Evolutionary conservation across 2,113 vertebrate genomes (phyloP), one percentile per base, ranked within the genome.

Genomic region (Danionella cerebrum): DNA sequence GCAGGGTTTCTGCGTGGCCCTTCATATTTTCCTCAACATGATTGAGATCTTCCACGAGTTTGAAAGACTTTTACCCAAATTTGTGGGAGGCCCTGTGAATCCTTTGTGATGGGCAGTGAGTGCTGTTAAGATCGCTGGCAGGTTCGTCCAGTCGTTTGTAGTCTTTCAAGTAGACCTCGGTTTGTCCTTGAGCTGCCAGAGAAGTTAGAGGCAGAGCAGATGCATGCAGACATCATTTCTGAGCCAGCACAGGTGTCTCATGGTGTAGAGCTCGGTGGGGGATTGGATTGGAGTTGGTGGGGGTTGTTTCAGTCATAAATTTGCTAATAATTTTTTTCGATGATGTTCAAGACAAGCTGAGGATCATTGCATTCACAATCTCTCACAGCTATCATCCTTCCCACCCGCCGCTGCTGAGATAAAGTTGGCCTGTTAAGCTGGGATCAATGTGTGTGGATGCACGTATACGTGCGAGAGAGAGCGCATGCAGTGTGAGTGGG

Each of bases 391-490:
- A n/a, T 54, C 54, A 59, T 48, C 27, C 33, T 13, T 58, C 69
- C 27, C 36, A 58, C 48, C 38, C 58, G 24, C 60, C 38, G 29
- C 35, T n/a, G 24, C 41, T 51, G 25, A 67, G 66, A 76, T 52
- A 70, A 42, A 70, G 63, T 38, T 63, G 36, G 24, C 68, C 55
- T 65, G 66, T 62, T 52, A 14, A 38, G 36, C 39, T 41, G 16
- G 67, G 67, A 69, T 69, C 53, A 36, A 31, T 51, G 54, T 68
- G 69, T 69, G 33, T 69, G 63, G 69, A 73, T 51, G 31, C 39
- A 24, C 65, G 57, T 50, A 36, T 73, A 27, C 69, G 68, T 42
- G 59, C 29, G 52, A 27, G 22, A 59, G 64, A 35, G 12, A 53
- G 70, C 38, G 65, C 39, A 12, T 22, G 54, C 18, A 12, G 42